Evolutionary conservation across 2,888 invertebrate species (phyloP).

Genomic region (Tipula lateralis): DNA sequence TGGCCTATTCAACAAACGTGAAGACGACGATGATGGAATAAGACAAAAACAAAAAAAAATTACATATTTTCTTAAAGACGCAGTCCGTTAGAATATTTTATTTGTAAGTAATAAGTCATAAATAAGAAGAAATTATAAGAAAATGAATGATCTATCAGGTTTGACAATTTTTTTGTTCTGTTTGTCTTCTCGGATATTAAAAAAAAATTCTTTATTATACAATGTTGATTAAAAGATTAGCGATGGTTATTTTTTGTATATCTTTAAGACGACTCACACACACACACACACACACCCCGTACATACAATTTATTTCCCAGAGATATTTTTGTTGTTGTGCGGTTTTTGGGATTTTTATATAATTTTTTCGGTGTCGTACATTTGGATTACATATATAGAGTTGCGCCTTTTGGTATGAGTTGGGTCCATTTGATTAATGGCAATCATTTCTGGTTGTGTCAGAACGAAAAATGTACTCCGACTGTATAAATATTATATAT

Average conservation of each 20-base stretch:
- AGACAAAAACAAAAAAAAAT: not conserved
- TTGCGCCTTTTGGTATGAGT: not conserved
- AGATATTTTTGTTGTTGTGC: not conserved
- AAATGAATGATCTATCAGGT: not conserved
- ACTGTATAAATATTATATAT: not conserved
- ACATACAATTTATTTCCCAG: not conserved
- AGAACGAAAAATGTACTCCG: not conserved
- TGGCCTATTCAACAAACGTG: not conserved
- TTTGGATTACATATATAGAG: not conserved
- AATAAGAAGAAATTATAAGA: conserved; percentile 1
- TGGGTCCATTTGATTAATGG: not conserved
- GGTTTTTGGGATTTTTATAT: not conserved
- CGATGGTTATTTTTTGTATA: not conserved
- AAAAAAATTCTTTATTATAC: not conserved
- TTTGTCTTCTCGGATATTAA: not conserved
- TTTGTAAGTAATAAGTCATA: not conserved
- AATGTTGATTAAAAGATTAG: not conserved
- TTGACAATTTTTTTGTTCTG: not conserved
- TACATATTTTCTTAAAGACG: not conserved
- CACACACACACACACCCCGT: no score
- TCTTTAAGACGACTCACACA: not conserved
- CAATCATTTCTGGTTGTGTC: not conserved
- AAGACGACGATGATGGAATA: not conserved
- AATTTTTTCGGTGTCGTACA: not conserved
- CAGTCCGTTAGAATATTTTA: not conserved